Base-by-base conservation (phyloP, 2,113 vertebrate species). In the Thunnus thynnus region DNA sequence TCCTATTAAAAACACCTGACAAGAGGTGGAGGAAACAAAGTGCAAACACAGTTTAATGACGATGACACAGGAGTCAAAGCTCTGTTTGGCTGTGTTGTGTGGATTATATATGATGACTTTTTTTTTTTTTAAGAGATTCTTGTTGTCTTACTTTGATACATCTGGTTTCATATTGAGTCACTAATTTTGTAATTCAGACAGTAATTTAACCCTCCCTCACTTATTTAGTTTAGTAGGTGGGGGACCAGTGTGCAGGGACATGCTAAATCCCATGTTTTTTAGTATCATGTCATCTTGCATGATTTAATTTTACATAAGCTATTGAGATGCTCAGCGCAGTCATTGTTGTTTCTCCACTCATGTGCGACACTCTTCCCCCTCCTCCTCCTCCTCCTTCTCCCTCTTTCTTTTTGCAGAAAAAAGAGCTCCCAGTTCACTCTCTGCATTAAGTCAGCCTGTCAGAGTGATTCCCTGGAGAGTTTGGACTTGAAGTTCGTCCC, bases 401-500 rank as follows among this genome's bases (percentile, higher is more conserved):
- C 71, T 66, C 54, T 93, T 7, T 87, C 48, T 84, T 66, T 69
- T 65, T 62, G 69, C 72, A 96, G 93, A 68, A 80, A 80, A 32
- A 94, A 89, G 95, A 75, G 69, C 87, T 93, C 80, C 80, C 73
- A 76, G 82, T 76, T 78, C 50, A 51, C 81, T 84, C 91, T 87
- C 96, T 96, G 92, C 95, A 96, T 94, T 97, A 95, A 90, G 95
- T 98, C 87, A 96, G 96, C 85, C 94, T 98, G 92, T 95, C 95
- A 86, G 96, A 95, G 91, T 85, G 95, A 85, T 96, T 97, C 92
- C 97, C 97, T 52, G 91, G 93, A 82, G 96, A 95, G 80, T 90
- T 78, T 94, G 89, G 96, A 96, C 22, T 94, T 94, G 10, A 95
- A 95, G 83, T 96, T 96, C 80, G 96, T 97, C 95, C 94, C 94